phyloP scores from a whole-genome alignment of 2,797 vertebrate genomes.

The Rhodeus uyekii region DNA sequence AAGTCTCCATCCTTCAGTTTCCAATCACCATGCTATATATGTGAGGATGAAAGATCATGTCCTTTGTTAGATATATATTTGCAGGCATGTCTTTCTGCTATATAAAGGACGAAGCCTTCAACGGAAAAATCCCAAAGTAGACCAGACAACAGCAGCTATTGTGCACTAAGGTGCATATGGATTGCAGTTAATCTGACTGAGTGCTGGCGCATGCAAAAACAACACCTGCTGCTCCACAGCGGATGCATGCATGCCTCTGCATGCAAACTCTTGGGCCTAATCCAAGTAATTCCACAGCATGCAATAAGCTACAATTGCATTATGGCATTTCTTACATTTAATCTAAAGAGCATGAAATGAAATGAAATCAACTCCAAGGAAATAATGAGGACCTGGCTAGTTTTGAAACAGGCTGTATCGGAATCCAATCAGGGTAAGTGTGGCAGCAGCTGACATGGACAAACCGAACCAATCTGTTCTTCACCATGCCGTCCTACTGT shows the following conservation, averaged over 20 bases:
- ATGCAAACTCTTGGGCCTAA: slow-evolving; percentile 62
- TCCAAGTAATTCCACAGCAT: slow-evolving; percentile 74
- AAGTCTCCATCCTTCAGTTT: slow-evolving; percentile 23
- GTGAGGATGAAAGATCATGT: slow-evolving; percentile 30
- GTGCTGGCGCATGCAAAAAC: slow-evolving; percentile 69
- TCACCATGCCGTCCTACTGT: not conserved
- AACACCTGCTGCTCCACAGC: slow-evolving; percentile 73
- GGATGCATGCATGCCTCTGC: not conserved
- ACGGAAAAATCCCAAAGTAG: not conserved
- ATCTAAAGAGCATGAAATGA: slow-evolving; percentile 74
- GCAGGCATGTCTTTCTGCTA: not conserved
- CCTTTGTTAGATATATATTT: slow-evolving; percentile 22
- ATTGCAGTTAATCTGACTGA: slow-evolving; percentile 73
- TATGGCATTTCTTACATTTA: slow-evolving; percentile 73
- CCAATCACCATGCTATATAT: slow-evolving; percentile 38
- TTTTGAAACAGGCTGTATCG: slow-evolving; percentile 68
- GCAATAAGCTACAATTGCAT: slow-evolving; percentile 72
- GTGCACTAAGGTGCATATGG: slow-evolving; percentile 67
- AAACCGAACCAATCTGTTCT: slow-evolving; percentile 37
- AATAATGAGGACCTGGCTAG: slow-evolving; percentile 73
- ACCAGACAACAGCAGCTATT: slow-evolving; percentile 36
- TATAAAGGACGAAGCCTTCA: slow-evolving; percentile 9
- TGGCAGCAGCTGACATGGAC: slow-evolving; percentile 33
- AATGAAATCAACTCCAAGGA: slow-evolving; percentile 69
- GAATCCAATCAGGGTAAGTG: slow-evolving; percentile 74